Evolutionary conservation across 53 echinoderm and acorn worm species (phyloP).

Genomic region (Actinopyga echinites): DNA sequence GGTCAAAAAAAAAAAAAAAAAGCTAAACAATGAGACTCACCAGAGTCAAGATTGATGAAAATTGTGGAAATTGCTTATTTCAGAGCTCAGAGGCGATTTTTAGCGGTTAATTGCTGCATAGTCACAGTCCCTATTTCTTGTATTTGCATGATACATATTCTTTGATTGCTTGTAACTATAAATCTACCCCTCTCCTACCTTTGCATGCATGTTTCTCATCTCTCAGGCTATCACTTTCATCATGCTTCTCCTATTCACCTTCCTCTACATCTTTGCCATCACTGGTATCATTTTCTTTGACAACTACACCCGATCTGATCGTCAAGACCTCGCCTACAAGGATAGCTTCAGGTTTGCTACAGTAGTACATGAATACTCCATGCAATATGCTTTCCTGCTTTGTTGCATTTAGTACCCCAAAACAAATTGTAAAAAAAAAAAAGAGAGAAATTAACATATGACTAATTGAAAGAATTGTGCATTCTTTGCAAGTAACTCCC

Average conservation of each 20-base stretch:
- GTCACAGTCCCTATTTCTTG: too few species aligned
- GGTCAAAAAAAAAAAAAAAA: too few species aligned
- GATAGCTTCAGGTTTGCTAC: slow-evolving; percentile 81
- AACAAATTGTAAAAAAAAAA: too few species aligned
- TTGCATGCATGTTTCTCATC: neutral
- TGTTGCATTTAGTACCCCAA: neutral
- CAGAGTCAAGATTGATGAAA: too few species aligned
- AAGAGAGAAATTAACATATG: too few species aligned
- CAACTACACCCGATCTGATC: slow-evolving; percentile 78
- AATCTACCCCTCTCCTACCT: neutral
- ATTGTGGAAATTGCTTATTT: too few species aligned
- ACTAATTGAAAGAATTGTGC: too few species aligned
- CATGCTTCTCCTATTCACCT: slow-evolving; percentile 77
- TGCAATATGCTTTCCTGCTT: neutral
- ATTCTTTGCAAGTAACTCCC: too few species aligned
- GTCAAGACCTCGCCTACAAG: slow-evolving; percentile 76
- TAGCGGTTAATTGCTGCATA: too few species aligned
- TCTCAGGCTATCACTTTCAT: slow-evolving; percentile 94
- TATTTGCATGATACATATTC: neutral
- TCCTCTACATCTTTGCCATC: slow-evolving; percentile 96
- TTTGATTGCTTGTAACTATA: neutral
- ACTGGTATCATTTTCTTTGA: slow-evolving; percentile 95
- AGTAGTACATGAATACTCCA: too few species aligned
- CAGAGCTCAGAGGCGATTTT: too few species aligned
- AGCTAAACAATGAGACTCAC: too few species aligned